Percentiles rank a stretch among this genome's conserved stretches.
phyloP scores from a whole-genome alignment of 2,113 vertebrate genomes.

The Malurus elegans region DNA sequence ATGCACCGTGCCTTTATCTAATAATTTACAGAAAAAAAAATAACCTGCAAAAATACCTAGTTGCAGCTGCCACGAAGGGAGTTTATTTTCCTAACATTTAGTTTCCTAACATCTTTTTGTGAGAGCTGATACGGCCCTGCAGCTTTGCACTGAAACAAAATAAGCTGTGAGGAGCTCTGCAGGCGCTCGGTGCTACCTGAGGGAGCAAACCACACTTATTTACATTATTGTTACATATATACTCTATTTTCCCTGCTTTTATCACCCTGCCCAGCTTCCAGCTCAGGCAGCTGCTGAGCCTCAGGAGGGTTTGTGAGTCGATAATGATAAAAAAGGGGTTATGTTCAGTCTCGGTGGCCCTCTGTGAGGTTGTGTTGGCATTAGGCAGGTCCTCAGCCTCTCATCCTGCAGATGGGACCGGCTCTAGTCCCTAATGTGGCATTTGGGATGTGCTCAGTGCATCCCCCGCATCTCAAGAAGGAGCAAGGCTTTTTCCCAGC shows the following conservation, averaged over 20 bases:
- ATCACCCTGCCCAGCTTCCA: neutral
- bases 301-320: neutral
- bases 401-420: neutral
- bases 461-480: neutral
- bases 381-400: neutral
- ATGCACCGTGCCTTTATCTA: fast-evolving
- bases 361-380: neutral
- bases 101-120: neutral
- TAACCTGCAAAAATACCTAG: neutral
- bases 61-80: fast-evolving
- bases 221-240: neutral
- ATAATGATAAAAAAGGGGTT: neutral
- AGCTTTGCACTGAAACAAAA: neutral
- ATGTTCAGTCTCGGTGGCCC: neutral
- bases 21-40: neutral
- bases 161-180: neutral
- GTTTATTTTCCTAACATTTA: neutral
- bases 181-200: neutral
- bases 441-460: neutral
- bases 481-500: neutral
- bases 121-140: neutral
- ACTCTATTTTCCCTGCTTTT: neutral
- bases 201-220: neutral
- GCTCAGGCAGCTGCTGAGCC: neutral
- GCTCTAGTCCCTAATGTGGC: neutral